Evolutionary conservation across 2,888 invertebrate species (phyloP).

Genomic region (Dinocampus coccinellae): DNA sequence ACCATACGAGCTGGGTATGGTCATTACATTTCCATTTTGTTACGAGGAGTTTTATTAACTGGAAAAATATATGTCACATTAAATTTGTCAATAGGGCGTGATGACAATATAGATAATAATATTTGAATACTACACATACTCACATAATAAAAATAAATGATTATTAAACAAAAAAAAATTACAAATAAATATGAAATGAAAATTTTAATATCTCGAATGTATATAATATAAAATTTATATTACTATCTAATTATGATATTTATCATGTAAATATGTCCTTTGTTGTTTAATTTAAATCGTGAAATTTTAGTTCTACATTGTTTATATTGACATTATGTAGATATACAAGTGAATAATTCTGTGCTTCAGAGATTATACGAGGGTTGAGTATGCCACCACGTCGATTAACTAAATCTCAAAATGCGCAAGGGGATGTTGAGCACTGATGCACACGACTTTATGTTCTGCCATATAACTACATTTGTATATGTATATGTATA

Average conservation of each 20-base stretch:
- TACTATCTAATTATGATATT: not conserved
- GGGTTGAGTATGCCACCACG: conserved; percentile 22
- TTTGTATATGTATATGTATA: not conserved
- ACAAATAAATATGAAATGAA: no score
- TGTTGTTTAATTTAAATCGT: not conserved
- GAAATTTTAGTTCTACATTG: conserved; percentile 4
- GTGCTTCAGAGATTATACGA: not conserved
- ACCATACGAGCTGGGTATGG: not conserved
- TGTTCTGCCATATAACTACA: conserved; percentile 40
- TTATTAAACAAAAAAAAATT: no score
- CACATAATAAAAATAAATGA: not conserved
- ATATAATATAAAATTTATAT: no score
- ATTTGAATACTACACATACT: not conserved
- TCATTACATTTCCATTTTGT: not conserved
- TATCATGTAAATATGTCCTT: not conserved
- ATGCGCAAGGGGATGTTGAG: conserved; percentile 45
- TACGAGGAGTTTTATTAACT: conserved; percentile 25
- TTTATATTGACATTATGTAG: conserved; percentile 1
- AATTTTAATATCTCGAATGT: no score
- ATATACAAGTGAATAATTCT: conserved; percentile 8
- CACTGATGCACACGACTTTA: conserved; percentile 53
- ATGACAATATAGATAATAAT: not conserved
- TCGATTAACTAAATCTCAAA: conserved; percentile 55
- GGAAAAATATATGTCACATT: conserved; percentile 20
- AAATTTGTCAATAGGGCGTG: conserved; percentile 15